Percentiles rank a stretch among this genome's conserved stretches.
Conservation (phyloP, 2,888 invertebrate species). For the Eilema depressum region DNA sequence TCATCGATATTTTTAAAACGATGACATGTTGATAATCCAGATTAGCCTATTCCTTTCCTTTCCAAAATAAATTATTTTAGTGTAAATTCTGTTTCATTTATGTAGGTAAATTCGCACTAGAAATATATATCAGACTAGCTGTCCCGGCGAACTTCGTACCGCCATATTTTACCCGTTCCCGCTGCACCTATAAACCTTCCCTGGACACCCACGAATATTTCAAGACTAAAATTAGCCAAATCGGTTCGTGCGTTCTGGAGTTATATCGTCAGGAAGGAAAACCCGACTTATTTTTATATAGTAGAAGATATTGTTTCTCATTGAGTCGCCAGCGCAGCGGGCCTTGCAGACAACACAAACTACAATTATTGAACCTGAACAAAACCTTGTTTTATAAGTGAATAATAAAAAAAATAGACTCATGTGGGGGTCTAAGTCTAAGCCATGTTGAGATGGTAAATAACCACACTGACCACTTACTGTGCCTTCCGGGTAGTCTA, state of each 20-base stretch:
- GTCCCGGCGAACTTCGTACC: no score
- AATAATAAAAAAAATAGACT: background rate
- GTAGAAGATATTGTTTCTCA: no score
- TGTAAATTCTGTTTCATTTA: background rate
- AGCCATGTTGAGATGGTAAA: background rate
- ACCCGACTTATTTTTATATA: no score
- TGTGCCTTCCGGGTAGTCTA: background rate
- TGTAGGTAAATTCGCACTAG: background rate
- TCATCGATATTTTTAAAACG: background rate
- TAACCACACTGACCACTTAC: slow-evolving; percentile 1
- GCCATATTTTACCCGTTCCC: no score
- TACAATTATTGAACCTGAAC: background rate
- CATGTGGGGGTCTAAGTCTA: background rate
- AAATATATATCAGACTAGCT: background rate
- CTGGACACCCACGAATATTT: no score
- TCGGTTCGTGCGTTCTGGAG: no score
- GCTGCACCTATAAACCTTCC: no score
- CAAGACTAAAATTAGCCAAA: no score
- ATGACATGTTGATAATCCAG: background rate
- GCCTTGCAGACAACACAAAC: background rate
- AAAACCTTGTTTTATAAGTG: background rate
- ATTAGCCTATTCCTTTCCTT: background rate
- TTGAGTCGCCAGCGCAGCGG: background rate
- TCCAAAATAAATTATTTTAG: background rate
- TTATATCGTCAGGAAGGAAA: no score